Evolutionary conservation across 1,140 invertebrate species (phyloP).

Genomic region (Sitobion miscanthi): DNA sequence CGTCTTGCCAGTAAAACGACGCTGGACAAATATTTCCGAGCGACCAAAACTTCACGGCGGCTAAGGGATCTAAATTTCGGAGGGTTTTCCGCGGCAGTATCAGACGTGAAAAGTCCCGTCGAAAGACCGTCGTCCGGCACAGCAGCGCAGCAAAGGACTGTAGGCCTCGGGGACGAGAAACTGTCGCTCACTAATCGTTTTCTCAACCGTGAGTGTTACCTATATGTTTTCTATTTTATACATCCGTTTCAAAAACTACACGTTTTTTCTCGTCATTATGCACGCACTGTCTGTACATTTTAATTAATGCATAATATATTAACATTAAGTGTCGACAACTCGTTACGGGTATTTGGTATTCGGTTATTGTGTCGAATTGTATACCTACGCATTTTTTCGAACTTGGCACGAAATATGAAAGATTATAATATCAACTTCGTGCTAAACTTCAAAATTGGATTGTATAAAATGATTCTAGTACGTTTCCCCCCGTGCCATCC

Average conservation of each 20-base stretch:
- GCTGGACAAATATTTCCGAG: background rate
- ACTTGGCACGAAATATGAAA: background rate
- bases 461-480: background rate
- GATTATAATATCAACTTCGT: background rate
- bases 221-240: background rate
- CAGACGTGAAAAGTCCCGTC: background rate
- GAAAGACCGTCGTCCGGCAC: background rate
- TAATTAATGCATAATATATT: background rate
- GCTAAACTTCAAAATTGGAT: background rate
- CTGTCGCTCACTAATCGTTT: background rate
- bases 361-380: background rate
- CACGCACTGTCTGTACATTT: background rate
- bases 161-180: background rate
- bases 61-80: background rate
- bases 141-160: background rate
- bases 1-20: background rate
- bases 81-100: background rate
- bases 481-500: too few relatives aligned
- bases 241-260: background rate
- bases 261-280: background rate
- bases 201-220: background rate
- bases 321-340: background rate
- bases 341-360: background rate
- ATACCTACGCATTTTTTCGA: background rate
- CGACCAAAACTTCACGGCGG: background rate